These are phyloP conservation scores for Scaptomyza graminum DNA, from an alignment of 1,140 invertebrate genomes.

Conservation along the genomic window DNA sequence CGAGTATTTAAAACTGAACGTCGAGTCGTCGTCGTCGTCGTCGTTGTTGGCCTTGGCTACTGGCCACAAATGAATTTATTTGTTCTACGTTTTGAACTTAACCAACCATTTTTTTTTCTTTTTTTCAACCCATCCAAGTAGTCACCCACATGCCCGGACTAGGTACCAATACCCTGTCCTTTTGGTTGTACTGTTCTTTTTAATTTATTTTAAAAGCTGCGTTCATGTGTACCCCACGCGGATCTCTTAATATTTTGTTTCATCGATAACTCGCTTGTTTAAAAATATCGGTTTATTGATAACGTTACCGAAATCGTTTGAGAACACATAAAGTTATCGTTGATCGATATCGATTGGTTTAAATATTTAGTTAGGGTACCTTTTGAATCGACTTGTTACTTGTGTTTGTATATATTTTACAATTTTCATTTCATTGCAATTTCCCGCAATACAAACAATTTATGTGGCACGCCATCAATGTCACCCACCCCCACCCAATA, in stretches of 20 bases:
- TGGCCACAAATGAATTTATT: constrained; percentile 79
- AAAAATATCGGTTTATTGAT: too few relatives aligned
- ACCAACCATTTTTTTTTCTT: neutral
- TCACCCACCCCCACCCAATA: constrained; percentile 15
- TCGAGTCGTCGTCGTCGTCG: neutral
- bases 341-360: too few relatives aligned
- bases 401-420: constrained; percentile 30
- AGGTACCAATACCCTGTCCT: too few relatives aligned
- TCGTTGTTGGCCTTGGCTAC: constrained; percentile 55
- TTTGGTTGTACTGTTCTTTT: too few relatives aligned
- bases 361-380: neutral
- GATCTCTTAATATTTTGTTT: too few relatives aligned
- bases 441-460: constrained; percentile 63
- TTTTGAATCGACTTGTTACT: neutral
- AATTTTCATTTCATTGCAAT: constrained; percentile 60
- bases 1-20: constrained; percentile 71
- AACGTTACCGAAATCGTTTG: too few relatives aligned
- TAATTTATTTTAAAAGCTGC: too few relatives aligned
- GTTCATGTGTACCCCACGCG: too few relatives aligned
- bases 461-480: constrained; percentile 65
- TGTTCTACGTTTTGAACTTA: constrained; percentile 58
- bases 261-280: too few relatives aligned
- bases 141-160: neutral
- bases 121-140: neutral
- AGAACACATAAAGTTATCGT: too few relatives aligned